Base-by-base conservation (phyloP, 2,888 invertebrate genomes). In the Falcaria lacertinaria region DNA sequence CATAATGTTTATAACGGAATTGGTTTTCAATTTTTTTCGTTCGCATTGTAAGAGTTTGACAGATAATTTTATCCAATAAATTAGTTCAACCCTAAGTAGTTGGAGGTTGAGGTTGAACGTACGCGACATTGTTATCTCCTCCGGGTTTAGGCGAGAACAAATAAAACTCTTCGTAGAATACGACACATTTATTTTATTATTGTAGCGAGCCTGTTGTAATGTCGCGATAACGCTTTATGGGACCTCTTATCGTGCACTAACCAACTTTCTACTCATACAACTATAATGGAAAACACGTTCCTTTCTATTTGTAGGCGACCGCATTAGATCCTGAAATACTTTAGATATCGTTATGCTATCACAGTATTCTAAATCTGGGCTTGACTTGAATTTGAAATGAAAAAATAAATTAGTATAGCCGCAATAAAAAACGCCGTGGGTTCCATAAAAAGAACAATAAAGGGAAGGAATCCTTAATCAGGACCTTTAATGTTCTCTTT, bases 101-200 rank as follows among this genome's bases (percentile, higher is more conserved):
- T 44, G 45, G 42, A 56, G 60, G 60, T 59, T 56, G 70, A 69
- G 69, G 73, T 76, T 73, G 81, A 77, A 80, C 73, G 82, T 73
- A 80, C 80, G 79, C 73, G 76, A 79, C 85, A 86, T 84, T 87
- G 86, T 89, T 88, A 88, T 88, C 88, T 83, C 68, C 62, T 59
- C 68, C 74, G 73, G 74, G 74, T 82, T 82, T 76, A 74, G 83
- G 74, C 74, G 74, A 80, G 80, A 80, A 84, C 79, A 86, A 85
- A 84, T 86, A 82, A 82, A 80, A 81, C 68, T 72, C 63, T 87
- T 86, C 86, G 78, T 80, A 84, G 87, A 88, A 88, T 67, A 82
- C 71, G 62, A 58, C 69, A 78, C 76, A 81, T 84, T 80, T 82
- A 82, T 80, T 84, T 85, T 87, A 80, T 86, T 83, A 80, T 85